Evolutionary conservation across 2,888 invertebrate species (phyloP).

Genomic region (Chaetogeoica ovagalla): DNA sequence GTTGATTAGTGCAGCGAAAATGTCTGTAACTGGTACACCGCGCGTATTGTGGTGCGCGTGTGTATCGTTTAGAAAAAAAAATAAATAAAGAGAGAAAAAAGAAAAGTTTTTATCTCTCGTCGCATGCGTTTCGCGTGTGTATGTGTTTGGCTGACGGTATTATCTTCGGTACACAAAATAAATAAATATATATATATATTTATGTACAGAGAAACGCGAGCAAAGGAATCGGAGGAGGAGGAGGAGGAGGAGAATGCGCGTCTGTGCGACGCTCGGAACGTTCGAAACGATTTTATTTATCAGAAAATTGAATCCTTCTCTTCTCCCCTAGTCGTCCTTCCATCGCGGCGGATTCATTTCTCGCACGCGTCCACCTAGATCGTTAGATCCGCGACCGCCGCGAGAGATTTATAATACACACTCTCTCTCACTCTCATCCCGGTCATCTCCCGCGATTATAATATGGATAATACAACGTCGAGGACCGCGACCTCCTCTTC

Average conservation of each 20-base stretch:
- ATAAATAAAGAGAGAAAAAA: too few species aligned
- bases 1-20: too few species aligned
- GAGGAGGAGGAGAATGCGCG: neutral
- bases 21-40: neutral
- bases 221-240: neutral
- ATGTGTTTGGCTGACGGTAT: too few species aligned
- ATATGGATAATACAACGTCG: neutral
- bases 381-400: neutral
- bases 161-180: neutral
- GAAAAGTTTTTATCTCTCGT: conserved; percentile 3
- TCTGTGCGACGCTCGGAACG: neutral
- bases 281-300: conserved; percentile 50
- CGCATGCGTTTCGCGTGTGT: too few species aligned
- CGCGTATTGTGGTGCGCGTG: neutral
- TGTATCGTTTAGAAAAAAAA: too few species aligned
- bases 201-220: neutral
- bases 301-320: conserved; percentile 48
- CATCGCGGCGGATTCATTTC: neutral
- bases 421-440: neutral
- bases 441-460: neutral
- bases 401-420: neutral
- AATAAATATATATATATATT: neutral
- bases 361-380: neutral
- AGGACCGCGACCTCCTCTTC: too few species aligned
- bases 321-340: neutral